Percentiles rank a stretch among this genome's conserved stretches.
phyloP scores from a whole-genome alignment of 2,888 invertebrate species.

The Darwinula stevensoni region DNA sequence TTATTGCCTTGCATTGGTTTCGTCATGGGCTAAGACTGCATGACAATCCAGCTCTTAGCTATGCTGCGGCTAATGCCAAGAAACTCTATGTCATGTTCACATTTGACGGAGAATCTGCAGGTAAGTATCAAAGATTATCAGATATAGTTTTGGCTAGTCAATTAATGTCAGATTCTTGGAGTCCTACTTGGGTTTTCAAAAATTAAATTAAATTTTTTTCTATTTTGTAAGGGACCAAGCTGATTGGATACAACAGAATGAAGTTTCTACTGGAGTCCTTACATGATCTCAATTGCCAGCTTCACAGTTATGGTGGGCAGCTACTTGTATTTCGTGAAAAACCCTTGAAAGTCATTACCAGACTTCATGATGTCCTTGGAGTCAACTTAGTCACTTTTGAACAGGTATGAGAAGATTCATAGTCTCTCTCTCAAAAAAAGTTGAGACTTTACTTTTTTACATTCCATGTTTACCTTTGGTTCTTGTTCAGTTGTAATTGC shows the following conservation, averaged over 20 bases:
- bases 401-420: too few species aligned
- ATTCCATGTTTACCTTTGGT: too few species aligned
- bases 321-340: too few species aligned
- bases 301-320: conserved; percentile 24
- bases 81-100: conserved; percentile 32
- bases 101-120: conserved; percentile 41
- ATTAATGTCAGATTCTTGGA: too few species aligned
- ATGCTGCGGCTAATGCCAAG: conserved; percentile 20
- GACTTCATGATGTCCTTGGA: too few species aligned
- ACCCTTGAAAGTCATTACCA: too few species aligned
- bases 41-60: conserved; percentile 32
- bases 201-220: background rate
- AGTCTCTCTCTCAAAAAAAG: too few species aligned
- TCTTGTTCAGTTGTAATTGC: too few species aligned
- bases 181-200: background rate
- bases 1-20: conserved; percentile 40
- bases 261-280: conserved; percentile 33
- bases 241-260: conserved; percentile 24
- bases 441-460: too few species aligned
- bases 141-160: too few species aligned
- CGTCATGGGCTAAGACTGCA: conserved; percentile 35
- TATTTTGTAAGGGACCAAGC: conserved; percentile 8
- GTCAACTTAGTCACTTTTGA: too few species aligned
- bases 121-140: conserved; percentile 16
- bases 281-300: conserved; percentile 28